Base-by-base conservation (phyloP, 2,797 vertebrate species). In the Premnoplex brunnescens region DNA sequence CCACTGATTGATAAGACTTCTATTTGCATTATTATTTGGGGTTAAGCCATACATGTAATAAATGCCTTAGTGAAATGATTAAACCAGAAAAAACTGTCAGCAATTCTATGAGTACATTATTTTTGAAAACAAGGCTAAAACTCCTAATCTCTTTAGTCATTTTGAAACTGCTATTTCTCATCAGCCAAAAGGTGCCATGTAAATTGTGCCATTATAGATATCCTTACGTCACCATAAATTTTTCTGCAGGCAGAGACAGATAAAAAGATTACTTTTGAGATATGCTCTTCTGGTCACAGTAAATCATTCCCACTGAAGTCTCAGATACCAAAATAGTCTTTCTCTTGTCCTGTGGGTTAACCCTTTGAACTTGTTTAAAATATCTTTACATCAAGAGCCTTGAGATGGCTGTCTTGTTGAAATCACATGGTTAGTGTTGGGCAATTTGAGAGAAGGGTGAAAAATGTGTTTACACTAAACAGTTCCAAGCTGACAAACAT, bases 251-350 rank as follows among this genome's bases (percentile, higher is more conserved):
- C 72, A 91, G 79, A 83, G 49, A 71, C 52, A 92, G 75, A 89
- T 94, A 69, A 89, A 91, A 87, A 95, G 91, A 93, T 87, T 87
- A 52, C 39, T 92, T 95, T 34, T 82, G 82, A 92, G 93, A 84
- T 89, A 88, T 12, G 54, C 26, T 89, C 64, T 80, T 73, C 78
- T 89, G 36, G 37, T 85, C 91, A 58, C 2, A 1, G 68, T 93
- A 96, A 95, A 95, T 95, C 93, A 93, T 72, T 77, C 60, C 78
- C 24, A 51, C 60, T 80, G 81, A 92, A 93, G 55, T 43, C 72
- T 54, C 32, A 79, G 87, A 56, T 83, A 77, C 21, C 85, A 85
- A 80, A 93, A 95, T 68, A 92, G 32, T 54, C 37, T 77, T 88
- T 78, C 30, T 85, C 76, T 80, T 55, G 39, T 91, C 75, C 67